Evolutionary conservation across 1,140 invertebrate genomes (phyloP).

Genomic region (Pectinophora gossypiella): DNA sequence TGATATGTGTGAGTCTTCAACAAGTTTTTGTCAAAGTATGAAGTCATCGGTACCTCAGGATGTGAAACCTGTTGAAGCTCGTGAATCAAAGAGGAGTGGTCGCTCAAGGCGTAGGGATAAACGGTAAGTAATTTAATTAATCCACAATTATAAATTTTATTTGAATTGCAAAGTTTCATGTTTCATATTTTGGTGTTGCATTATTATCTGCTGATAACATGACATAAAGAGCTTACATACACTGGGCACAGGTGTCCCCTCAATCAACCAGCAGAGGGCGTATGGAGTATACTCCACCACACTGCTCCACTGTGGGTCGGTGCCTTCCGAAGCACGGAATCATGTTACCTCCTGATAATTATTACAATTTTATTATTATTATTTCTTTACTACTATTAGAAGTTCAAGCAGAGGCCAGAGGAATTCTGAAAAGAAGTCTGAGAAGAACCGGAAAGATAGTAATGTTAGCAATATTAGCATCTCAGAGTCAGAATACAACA

Average conservation of each 20-base stretch:
- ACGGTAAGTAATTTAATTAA: no score
- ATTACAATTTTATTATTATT: neutral
- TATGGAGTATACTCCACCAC: no score
- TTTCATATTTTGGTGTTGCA: no score
- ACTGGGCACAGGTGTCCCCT: no score
- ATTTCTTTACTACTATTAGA: no score
- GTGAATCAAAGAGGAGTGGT: slow-evolving; percentile 47
- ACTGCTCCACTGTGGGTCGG: no score
- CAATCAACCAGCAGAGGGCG: no score
- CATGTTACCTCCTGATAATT: neutral
- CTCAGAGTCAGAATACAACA: slow-evolving; percentile 36
- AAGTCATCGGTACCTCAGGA: slow-evolving; percentile 37
- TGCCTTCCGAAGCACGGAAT: no score
- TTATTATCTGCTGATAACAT: no score
- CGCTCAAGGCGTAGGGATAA: slow-evolving; percentile 48
- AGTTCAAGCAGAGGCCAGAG: slow-evolving; percentile 58
- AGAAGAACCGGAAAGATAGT: slow-evolving; percentile 53
- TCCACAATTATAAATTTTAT: no score
- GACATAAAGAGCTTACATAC: no score
- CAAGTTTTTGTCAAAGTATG: slow-evolving; percentile 50
- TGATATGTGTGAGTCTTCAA: slow-evolving; percentile 49
- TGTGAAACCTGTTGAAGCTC: slow-evolving; percentile 32
- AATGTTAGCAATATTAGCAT: slow-evolving; percentile 45
- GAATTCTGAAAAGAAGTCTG: slow-evolving; percentile 54
- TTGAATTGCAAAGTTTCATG: no score